phyloP scores from a whole-genome alignment of 30 jellyfish, hydroid and myxozoan species.

The Sanderia malayensis region DNA sequence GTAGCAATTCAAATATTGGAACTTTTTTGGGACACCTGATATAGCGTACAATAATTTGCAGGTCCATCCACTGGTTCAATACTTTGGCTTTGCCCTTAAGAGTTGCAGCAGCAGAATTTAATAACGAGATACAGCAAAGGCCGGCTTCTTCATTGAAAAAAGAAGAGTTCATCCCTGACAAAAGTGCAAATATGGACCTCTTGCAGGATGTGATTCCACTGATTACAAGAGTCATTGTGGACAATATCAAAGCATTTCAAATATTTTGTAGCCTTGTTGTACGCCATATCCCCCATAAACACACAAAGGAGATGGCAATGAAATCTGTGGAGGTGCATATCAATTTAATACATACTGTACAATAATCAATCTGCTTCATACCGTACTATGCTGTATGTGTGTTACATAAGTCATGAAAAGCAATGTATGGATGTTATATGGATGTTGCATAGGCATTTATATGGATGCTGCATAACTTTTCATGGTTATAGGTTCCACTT shows the following conservation, averaged over 20 bases:
- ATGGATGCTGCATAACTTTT: too few relatives aligned
- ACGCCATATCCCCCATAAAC: conserved; percentile 31
- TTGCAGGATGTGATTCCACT: conserved; percentile 29
- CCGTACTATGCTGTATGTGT: too few relatives aligned
- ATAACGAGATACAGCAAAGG: conserved; percentile 14
- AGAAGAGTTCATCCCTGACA: conserved; percentile 31
- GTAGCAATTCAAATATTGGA: too few relatives aligned
- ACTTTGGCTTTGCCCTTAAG: conserved; percentile 12
- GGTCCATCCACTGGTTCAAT: conserved; percentile 32
- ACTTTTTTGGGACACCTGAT: too few relatives aligned
- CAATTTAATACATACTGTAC: too few relatives aligned
- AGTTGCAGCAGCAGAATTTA: conserved; percentile 16
- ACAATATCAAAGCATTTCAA: conserved; percentile 8
- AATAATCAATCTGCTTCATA: too few relatives aligned
- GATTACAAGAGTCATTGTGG: conserved; percentile 26
- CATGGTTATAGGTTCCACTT: conserved; percentile 5
- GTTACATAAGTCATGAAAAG: too few relatives aligned
- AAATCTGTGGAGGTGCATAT: conserved; percentile 24
- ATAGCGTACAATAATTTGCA: too few relatives aligned
- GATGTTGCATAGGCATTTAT: too few relatives aligned
- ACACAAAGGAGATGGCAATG: conserved; percentile 23
- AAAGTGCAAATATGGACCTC: conserved; percentile 5
- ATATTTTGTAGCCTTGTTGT: conserved; percentile 16
- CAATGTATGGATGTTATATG: too few relatives aligned
- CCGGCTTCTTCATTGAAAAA: conserved; percentile 13